Evolutionary conservation across 1,140 invertebrate genomes (phyloP).

Genomic region (Drosophila ogumai): DNA sequence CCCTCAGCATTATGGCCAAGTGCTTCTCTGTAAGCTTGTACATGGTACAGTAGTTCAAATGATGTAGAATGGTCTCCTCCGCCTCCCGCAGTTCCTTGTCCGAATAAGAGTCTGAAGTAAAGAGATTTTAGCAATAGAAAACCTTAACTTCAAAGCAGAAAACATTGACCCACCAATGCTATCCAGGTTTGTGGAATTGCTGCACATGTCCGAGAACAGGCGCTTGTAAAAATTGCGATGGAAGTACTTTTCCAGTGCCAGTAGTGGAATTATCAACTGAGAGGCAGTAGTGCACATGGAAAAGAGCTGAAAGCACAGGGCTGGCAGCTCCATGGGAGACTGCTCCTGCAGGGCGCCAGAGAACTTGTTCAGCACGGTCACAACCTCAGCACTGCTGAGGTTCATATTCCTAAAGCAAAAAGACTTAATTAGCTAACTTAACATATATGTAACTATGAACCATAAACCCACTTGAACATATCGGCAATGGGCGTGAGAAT

Average conservation of each 20-base stretch:
- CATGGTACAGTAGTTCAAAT: slow-evolving; percentile 82
- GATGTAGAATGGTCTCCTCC: slow-evolving; percentile 80
- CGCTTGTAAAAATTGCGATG: slow-evolving; percentile 84
- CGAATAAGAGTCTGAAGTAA: slow-evolving; percentile 68
- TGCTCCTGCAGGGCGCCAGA: slow-evolving; percentile 83
- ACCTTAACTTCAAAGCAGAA: neutral
- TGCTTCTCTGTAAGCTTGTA: slow-evolving; percentile 75
- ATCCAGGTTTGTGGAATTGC: slow-evolving; percentile 83
- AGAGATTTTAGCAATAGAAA: neutral
- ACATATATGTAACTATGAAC: neutral
- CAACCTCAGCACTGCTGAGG: slow-evolving; percentile 81
- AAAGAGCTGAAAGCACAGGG: slow-evolving; percentile 85
- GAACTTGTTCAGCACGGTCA: slow-evolving; percentile 85
- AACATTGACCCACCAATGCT: slow-evolving; percentile 70
- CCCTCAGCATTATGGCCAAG: slow-evolving; percentile 64
- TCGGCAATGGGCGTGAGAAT: slow-evolving; percentile 84
- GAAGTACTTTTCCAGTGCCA: slow-evolving; percentile 85
- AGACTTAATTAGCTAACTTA: neutral
- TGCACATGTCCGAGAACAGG: slow-evolving; percentile 76
- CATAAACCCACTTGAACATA: slow-evolving; percentile 84
- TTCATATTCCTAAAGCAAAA: slow-evolving; percentile 54
- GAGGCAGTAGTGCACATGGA: slow-evolving; percentile 83
- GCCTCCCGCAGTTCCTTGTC: slow-evolving; percentile 81
- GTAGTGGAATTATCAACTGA: slow-evolving; percentile 74
- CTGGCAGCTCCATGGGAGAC: slow-evolving; percentile 85